Base-by-base conservation (phyloP, 2,113 vertebrate species). In the Scomber japonicus region DNA sequence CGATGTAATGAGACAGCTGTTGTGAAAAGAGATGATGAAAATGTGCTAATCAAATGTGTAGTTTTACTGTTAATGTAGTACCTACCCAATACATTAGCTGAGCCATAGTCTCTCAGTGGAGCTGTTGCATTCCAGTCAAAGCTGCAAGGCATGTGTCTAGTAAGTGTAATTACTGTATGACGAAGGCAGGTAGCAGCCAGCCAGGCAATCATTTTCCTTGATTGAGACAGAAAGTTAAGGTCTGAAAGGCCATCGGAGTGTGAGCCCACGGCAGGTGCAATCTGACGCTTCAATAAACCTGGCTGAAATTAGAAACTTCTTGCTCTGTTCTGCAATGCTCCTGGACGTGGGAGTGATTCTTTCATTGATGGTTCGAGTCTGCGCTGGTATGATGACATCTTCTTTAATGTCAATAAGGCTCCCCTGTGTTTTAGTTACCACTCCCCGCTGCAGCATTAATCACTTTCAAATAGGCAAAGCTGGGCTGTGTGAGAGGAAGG, bases 151-250 rank as follows among this genome's bases (percentile, higher is more conserved):
- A 80, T 70, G 83, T 81, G 81, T 85, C 81, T 91, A 88, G 87
- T 83, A 89, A 87, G 85, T 87, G 91, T 93, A 94, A 95, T 95
- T 95, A 94, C 89, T 86, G 84, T 79, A 84, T 84, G 90, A 86
- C 73, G 89, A 78, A 85, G 88, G 85, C 88, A 90, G 92, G 91
- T 91, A 92, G 88, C 76, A 91, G 87, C 60, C 89, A 92, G 91
- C 83, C 85, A 92, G 91, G 89, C 91, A 94, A 93, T 94, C 92
- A 92, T 88, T 92, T 91, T 54, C 77, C 59, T 82, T 91, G 94
- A 94, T 92, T 94, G 93, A 95, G 90, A 90, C 71, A 68, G 86
- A 94, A 82, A 87, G 86, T 82, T 83, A 79, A 86, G 88, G 90
- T 89, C 85, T 91, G 85, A 92, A 81, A 87, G 90, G 92, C 90